Base-by-base conservation (phyloP, 2,113 vertebrate species). In the Brachirus orientalis region DNA sequence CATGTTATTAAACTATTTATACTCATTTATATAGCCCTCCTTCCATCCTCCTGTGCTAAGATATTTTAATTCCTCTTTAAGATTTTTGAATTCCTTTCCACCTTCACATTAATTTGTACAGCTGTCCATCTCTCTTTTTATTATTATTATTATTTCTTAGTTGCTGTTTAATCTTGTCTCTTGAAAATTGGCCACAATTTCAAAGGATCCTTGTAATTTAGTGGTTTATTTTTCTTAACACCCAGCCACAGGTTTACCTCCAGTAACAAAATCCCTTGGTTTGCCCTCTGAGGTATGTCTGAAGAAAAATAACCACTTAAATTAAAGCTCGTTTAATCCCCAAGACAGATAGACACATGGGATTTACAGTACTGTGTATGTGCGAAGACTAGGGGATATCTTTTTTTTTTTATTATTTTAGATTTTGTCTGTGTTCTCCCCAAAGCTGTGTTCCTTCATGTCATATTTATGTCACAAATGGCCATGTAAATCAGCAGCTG, bases 1-100 rank as follows among this genome's bases (percentile, higher is more conserved):
- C 89, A 90, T 90, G 89, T 80, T 82, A 78, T 79, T 71, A 69
- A 85, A 83, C 64, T 88, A 90, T 86, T 88, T 89, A 89, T 88
- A 85, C 68, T 79, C 79, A 75, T 78, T 84, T 81, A 84, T 80
- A 73, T 77, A 83, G 40, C 58, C 60, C 60, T 60, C 68, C 61
- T 54, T 64, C 63, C 63, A 61, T 55, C 63, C 63, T 62, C 53
- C 28, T 33, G 33, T 40, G 37, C 18, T 66, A 60, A 44, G 22
- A 53, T 70, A 55, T 75, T 79, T 74, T 56, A 56, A 57, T 62
- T 79, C 14, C 41, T 53, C 17, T 18, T n/a, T 28, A 28, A 46
- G 48, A 53, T 51, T 59, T 67, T 50, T 51, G 28, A 50, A 16
- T n/a, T 63, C 57, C 52, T 75, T 46, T 73, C 22, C 48, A 66